These are phyloP conservation scores for Sparus aurata DNA, from an alignment of 2,797 vertebrate genomes.

Conservation along the genomic window DNA sequence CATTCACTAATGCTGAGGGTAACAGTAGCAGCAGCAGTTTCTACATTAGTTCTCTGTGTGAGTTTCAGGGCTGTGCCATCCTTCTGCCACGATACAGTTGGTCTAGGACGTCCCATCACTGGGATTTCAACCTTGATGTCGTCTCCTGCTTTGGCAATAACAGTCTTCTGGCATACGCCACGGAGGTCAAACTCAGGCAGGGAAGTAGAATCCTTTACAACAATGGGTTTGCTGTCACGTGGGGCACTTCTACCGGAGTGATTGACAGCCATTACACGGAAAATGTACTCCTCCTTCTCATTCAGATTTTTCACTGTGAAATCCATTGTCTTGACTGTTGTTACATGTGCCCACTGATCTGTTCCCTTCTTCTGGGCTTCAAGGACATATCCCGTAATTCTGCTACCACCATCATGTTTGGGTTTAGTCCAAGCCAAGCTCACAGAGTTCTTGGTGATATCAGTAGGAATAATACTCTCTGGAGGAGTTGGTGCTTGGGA, in stretches of 20 bases:
- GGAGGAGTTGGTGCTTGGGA: slow-evolving; percentile 95
- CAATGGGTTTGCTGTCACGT: slow-evolving; percentile 92
- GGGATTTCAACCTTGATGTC: slow-evolving; percentile 99
- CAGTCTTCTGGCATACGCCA: slow-evolving; percentile 92
- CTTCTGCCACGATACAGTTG: slow-evolving; percentile 96
- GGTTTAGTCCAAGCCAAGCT: slow-evolving; percentile 98
- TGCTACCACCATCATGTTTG: slow-evolving; percentile 96
- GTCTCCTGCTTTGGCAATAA: slow-evolving; percentile 96
- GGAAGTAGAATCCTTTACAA: slow-evolving; percentile 93
- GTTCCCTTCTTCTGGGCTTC: slow-evolving; percentile 97
- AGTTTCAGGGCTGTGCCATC: slow-evolving; percentile 91
- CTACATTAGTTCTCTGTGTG: slow-evolving; percentile 93
- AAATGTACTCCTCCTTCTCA: slow-evolving; percentile 96
- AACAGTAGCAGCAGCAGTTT: slow-evolving; percentile 92
- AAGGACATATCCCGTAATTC: slow-evolving; percentile 96
- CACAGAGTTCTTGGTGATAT: slow-evolving; percentile 93
- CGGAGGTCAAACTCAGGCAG: slow-evolving; percentile 95
- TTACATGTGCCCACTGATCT: slow-evolving; percentile 95
- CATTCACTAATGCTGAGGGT: slow-evolving; percentile 94
- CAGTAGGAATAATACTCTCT: slow-evolving; percentile 94
- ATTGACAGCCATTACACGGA: slow-evolving; percentile 98
- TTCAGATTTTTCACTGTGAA: slow-evolving; percentile 95
- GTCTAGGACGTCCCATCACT: slow-evolving; percentile 94
- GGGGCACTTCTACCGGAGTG: slow-evolving; percentile 94
- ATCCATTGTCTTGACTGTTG: slow-evolving; percentile 93